phyloP scores from a whole-genome alignment of 2,797 vertebrate species.

The Coracias cyanogaster region DNA sequence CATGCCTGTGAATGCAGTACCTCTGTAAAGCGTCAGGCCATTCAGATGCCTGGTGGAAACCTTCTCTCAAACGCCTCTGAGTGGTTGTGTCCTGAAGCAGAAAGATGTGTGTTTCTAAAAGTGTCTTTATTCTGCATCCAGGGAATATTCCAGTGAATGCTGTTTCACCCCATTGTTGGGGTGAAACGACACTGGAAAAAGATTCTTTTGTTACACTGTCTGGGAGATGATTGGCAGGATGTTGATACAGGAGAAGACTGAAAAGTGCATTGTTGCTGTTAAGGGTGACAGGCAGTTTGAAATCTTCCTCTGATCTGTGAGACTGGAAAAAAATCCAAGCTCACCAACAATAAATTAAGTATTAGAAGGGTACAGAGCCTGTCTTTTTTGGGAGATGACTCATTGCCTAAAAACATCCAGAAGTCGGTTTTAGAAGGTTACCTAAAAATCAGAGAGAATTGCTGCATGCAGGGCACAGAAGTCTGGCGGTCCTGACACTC shows the following conservation, averaged over 20 bases:
- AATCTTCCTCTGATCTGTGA: background rate
- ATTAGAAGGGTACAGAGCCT: background rate
- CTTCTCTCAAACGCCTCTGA: background rate
- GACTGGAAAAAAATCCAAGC: background rate
- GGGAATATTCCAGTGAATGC: background rate
- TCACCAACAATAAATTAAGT: background rate
- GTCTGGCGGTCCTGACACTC: accelerated
- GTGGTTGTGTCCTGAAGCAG: background rate
- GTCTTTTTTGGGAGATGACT: background rate
- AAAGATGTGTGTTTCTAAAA: background rate
- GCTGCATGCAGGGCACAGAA: background rate
- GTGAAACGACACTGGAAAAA: background rate
- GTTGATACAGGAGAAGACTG: background rate
- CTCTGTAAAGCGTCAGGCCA: background rate
- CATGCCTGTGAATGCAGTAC: background rate
- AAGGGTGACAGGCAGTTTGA: background rate
- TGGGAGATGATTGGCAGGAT: background rate
- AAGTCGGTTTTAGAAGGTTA: background rate
- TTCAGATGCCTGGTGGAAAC: background rate
- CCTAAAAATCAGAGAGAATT: background rate
- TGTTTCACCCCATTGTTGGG: background rate
- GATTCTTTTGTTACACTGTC: background rate
- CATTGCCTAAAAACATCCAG: background rate
- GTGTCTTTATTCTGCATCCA: background rate
- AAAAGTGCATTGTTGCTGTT: background rate